Evolutionary conservation across 2,113 vertebrate species (phyloP).

Genomic region (Vanacampus margaritifer): DNA sequence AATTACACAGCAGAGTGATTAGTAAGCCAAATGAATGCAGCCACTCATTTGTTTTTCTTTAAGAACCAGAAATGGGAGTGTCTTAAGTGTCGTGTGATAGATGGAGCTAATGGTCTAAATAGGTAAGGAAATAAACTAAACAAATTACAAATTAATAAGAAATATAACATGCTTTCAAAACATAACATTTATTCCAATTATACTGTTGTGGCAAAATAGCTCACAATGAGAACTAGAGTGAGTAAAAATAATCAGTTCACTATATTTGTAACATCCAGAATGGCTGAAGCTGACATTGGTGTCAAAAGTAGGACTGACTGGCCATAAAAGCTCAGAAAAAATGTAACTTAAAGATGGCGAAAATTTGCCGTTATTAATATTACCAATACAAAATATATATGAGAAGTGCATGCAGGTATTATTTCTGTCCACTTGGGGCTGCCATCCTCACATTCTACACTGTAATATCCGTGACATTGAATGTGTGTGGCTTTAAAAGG

Average conservation of each 20-base stretch:
- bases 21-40: not conserved
- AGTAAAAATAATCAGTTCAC: not conserved
- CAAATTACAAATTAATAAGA: not conserved
- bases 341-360: no score
- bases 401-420: no score
- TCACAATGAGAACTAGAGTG: not conserved
- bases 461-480: no score
- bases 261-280: no score
- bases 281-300: no score
- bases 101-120: not conserved
- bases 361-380: no score
- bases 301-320: no score
- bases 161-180: not conserved
- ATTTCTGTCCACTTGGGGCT: no score
- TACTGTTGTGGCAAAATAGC: not conserved
- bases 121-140: not conserved
- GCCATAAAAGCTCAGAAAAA: no score
- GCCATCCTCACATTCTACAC: no score
- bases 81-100: not conserved
- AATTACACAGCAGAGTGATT: conserved; percentile 3
- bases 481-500: no score
- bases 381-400: no score
- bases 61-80: not conserved
- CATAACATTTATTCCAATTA: not conserved
- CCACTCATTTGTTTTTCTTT: not conserved